Conservation (phyloP, 2,888 invertebrate species). For the Onchidella celtica region DNA sequence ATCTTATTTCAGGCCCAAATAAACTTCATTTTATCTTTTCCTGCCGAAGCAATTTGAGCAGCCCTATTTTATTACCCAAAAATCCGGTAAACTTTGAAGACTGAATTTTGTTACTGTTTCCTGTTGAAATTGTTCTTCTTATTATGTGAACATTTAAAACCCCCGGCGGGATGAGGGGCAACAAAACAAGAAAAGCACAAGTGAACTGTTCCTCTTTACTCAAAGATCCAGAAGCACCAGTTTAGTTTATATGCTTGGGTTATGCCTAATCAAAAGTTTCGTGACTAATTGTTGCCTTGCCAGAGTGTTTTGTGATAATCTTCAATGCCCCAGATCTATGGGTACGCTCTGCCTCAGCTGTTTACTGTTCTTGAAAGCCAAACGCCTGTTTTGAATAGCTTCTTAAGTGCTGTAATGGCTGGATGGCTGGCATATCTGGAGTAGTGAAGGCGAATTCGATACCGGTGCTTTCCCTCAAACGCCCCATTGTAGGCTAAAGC, state of each 20-base stretch:
- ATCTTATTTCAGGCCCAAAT: too few relatives aligned
- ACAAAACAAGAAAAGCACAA: too few relatives aligned
- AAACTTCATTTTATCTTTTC: too few relatives aligned
- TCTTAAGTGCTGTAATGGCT: conserved; percentile 7
- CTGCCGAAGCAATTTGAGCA: too few relatives aligned
- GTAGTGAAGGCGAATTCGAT: neutral
- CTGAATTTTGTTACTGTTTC: too few relatives aligned
- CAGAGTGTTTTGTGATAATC: neutral
- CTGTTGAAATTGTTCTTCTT: too few relatives aligned
- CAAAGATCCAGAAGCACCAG: neutral
- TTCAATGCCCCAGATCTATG: neutral
- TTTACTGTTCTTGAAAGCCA: neutral
- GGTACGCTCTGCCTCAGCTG: neutral
- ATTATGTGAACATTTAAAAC: too few relatives aligned
- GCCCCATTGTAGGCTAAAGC: neutral
- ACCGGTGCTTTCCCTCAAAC: neutral
- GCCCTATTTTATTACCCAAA: too few relatives aligned
- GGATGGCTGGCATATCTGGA: conserved; percentile 25
- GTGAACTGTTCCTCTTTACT: neutral
- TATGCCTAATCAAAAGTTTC: neutral
- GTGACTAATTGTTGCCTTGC: conserved; percentile 14
- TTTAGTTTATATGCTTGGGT: neutral
- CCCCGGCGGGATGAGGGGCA: too few relatives aligned
- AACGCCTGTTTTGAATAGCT: neutral
- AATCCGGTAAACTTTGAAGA: too few relatives aligned